Percentiles rank a stretch among this genome's conserved stretches.
Evolutionary conservation across 2,797 vertebrate genomes (phyloP).

Genomic region (Chrosomus eos): DNA sequence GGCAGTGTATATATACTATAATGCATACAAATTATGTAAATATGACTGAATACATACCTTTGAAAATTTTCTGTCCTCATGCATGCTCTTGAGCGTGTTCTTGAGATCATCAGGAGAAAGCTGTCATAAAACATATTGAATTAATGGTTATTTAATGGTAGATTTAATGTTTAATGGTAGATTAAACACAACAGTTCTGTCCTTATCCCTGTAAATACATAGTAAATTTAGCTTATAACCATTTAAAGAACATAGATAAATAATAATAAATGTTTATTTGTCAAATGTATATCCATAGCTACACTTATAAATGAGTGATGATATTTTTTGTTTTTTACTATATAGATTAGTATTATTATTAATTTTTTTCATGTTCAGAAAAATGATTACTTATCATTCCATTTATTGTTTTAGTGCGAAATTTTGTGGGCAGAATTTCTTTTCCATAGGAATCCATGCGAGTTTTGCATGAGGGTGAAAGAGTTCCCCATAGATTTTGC

Average conservation of each 20-base stretch:
- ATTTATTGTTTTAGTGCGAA: no score
- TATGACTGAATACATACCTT: neutral
- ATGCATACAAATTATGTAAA: neutral
- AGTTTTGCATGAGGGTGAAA: no score
- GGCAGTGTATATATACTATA: no score
- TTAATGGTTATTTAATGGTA: neutral
- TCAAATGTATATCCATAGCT: neutral
- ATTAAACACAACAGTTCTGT: neutral
- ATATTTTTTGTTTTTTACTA: neutral
- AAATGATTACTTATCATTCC: no score
- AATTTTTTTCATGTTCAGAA: no score
- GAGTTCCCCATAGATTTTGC: no score
- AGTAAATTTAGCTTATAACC: no score
- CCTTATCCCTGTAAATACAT: neutral
- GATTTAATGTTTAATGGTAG: no score
- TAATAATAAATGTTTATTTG: no score
- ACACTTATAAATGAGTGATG: neutral
- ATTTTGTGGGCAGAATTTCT: no score
- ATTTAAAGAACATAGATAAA: neutral
- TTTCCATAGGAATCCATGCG: no score
- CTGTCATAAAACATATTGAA: neutral
- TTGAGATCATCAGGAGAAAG: fast-evolving
- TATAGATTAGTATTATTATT: no score
- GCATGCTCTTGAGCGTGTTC: fast-evolving
- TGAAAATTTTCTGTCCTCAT: neutral